phyloP scores from a whole-genome alignment of 2,113 vertebrate genomes.

The western clawed frog (Xenopus tropicalis) region UCB_Xtro_10.0 CM004446.2:127812001-127812500 shows the following conservation, averaged over 20 bases:
- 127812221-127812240: neutral
- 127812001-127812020: neutral
- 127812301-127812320: neutral
- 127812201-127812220: neutral
- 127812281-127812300: neutral
- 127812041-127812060: neutral
- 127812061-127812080: neutral
- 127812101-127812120: neutral
- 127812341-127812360: neutral
- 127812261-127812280: neutral
- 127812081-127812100: neutral
- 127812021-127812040: neutral
- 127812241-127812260: neutral
- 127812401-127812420: neutral
- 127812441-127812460: neutral
- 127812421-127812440: neutral
- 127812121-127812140: slow-evolving; percentile 1
- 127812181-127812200: neutral
- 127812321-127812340: neutral
- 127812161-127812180: neutral
- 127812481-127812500: neutral
- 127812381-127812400: neutral
- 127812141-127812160: neutral
- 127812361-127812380: neutral
- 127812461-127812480: neutral